Base-by-base conservation (phyloP, 2,888 invertebrate genomes). In the Clunio marinus region DNA sequence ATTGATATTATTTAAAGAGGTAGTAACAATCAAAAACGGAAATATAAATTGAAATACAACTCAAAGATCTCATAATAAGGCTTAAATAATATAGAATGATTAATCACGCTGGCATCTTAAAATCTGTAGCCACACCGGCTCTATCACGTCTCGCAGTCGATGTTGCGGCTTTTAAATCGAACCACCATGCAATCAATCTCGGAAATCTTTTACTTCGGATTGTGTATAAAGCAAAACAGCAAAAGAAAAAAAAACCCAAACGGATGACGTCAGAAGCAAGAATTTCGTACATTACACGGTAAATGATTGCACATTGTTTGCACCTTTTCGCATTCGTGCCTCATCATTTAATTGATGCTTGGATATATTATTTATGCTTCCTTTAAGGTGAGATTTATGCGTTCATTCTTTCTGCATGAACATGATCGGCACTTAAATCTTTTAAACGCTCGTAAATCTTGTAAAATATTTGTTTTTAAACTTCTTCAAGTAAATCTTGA, bases 171-270 rank as follows among this genome's bases (percentile, higher is more conserved):
- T 41, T 41, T n/a, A n/a, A n/a, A n/a, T n/a, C n/a, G n/a, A n/a
- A n/a, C n/a, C n/a, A n/a, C n/a, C 41, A 41, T 41, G 41, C 41
- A 41, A 41, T 41, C 15, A 41, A 41, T 41, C 41, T 41, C 41
- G 41, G 41, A n/a, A 5, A 41, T 41, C 15, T 41, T n/a, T n/a
- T n/a, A n/a, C n/a, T n/a, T n/a, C n/a, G n/a, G n/a, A n/a, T n/a
- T n/a, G n/a, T n/a, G n/a, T n/a, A n/a, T n/a, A n/a, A n/a, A n/a
- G n/a, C n/a, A n/a, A n/a, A n/a, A n/a, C n/a, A n/a, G n/a, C n/a
- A n/a, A n/a, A n/a, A n/a, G n/a, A n/a, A n/a, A n/a, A 8, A 32
- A 32, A 32, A 32, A 8, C 41, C 10, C 41, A 10, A n/a, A 13
- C 15, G 41, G 10, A 41, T 41, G 41, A 41, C 41, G 41, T 41